Evolutionary conservation across 1,140 invertebrate genomes (phyloP).

Genomic region (Aphelenchoides besseyi): DNA sequence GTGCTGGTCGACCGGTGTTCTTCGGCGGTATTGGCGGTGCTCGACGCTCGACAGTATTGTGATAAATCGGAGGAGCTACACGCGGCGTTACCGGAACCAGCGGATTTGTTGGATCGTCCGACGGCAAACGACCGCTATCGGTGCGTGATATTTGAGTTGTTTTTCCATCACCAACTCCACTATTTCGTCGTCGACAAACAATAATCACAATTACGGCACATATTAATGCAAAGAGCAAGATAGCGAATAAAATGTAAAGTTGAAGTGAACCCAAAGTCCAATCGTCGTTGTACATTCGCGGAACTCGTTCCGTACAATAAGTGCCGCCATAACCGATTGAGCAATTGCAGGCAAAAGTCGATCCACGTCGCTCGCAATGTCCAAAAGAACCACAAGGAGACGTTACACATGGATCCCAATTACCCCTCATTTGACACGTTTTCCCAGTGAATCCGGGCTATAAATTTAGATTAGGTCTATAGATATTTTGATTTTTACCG

Average conservation of each 20-base stretch:
- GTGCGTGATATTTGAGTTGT: not conserved
- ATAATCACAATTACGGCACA: slow-evolving; percentile 25
- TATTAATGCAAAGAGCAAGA: slow-evolving; percentile 34
- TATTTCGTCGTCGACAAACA: slow-evolving; percentile 17
- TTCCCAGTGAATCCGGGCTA: slow-evolving; percentile 55
- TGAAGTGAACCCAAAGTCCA: slow-evolving; percentile 22
- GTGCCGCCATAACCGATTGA: slow-evolving; percentile 23
- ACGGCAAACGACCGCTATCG: slow-evolving; percentile 5
- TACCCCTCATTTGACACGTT: slow-evolving; percentile 53
- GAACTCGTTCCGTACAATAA: slow-evolving; percentile 30
- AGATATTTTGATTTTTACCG: slow-evolving; percentile 8
- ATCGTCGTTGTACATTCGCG: slow-evolving; percentile 14
- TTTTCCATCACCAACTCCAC: slow-evolving; percentile 5
- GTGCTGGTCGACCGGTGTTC: not conserved
- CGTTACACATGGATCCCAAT: slow-evolving; percentile 50
- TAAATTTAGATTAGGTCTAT: not conserved
- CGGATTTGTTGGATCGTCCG: not conserved
- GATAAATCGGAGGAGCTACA: slow-evolving; percentile 15
- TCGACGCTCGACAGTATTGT: slow-evolving; percentile 28
- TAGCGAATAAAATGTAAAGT: slow-evolving; percentile 30
- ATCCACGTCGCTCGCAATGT: slow-evolving; percentile 33
- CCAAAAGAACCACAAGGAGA: slow-evolving; percentile 49
- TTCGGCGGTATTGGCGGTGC: slow-evolving; percentile 42
- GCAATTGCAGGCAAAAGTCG: slow-evolving; percentile 41
- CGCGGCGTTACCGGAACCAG: not conserved